phyloP scores from a whole-genome alignment of 2,797 vertebrate species.

The Enteromius afrohamiltoni region DNA sequence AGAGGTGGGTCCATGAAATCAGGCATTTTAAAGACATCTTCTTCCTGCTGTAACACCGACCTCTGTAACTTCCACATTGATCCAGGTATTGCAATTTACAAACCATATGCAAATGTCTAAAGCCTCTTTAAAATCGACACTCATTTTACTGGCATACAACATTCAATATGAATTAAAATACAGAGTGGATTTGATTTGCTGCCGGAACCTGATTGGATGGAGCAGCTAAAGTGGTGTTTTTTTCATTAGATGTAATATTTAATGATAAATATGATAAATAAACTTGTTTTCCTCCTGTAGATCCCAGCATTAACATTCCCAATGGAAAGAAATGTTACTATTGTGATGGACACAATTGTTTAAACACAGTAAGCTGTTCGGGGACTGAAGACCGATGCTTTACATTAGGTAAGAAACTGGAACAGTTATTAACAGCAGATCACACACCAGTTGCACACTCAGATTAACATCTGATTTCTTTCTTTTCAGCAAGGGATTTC shows the following conservation, averaged over 20 bases:
- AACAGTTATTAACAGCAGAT: not conserved
- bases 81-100: constrained; percentile 10
- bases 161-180: too few species aligned
- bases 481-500: not conserved
- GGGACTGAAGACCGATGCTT: not conserved
- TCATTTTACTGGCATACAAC: not conserved
- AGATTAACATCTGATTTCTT: not conserved
- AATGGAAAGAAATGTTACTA: constrained; percentile 18
- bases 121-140: not conserved
- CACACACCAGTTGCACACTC: not conserved
- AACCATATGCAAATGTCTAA: not conserved
- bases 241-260: too few species aligned
- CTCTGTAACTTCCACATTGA: not conserved
- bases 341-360: not conserved
- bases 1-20: not conserved
- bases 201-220: too few species aligned
- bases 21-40: not conserved
- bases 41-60: not conserved
- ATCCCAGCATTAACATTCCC: too few species aligned
- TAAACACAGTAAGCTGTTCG: not conserved
- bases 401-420: not conserved
- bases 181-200: too few species aligned
- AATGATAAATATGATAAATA: too few species aligned
- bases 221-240: too few species aligned
- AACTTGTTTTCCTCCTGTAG: not conserved